Conservation (phyloP, 2,888 invertebrate genomes). For the Drosophila kambysellisi region DNA sequence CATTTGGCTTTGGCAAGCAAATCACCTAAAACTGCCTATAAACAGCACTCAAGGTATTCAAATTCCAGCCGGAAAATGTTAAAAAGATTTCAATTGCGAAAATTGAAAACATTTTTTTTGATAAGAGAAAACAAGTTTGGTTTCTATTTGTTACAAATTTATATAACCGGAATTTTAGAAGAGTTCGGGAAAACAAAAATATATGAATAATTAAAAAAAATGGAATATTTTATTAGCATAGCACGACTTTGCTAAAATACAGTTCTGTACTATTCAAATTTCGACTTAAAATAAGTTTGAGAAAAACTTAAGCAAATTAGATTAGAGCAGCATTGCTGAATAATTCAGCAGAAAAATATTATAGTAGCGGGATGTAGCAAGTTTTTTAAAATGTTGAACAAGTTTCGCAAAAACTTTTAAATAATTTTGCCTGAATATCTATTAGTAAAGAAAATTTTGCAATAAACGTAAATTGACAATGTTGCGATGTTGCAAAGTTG, state of each 20-base stretch:
- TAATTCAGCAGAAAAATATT: not conserved
- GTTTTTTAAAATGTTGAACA: not conserved
- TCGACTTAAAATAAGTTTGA: not conserved
- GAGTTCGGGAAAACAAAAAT: not conserved
- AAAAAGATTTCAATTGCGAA: not conserved
- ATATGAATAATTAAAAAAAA: too few relatives aligned
- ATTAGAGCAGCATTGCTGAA: not conserved
- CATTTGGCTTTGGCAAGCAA: conserved; percentile 4
- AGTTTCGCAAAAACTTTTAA: not conserved
- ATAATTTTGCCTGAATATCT: not conserved
- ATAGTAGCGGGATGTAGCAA: not conserved
- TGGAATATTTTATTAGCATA: too few relatives aligned
- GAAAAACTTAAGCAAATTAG: not conserved
- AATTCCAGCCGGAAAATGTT: not conserved
- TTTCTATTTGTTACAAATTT: not conserved
- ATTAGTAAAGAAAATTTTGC: conserved; percentile 6
- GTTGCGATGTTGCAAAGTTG: conserved; percentile 32
- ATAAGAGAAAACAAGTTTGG: not conserved
- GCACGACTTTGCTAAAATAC: not conserved
- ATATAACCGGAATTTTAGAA: not conserved
- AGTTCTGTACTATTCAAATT: not conserved
- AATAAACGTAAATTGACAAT: conserved; percentile 9
- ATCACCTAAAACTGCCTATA: not conserved
- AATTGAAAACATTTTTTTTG: not conserved
- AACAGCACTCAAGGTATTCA: not conserved